Conservation (phyloP, 2,113 vertebrate species). For the Lepus americanus region DNA sequence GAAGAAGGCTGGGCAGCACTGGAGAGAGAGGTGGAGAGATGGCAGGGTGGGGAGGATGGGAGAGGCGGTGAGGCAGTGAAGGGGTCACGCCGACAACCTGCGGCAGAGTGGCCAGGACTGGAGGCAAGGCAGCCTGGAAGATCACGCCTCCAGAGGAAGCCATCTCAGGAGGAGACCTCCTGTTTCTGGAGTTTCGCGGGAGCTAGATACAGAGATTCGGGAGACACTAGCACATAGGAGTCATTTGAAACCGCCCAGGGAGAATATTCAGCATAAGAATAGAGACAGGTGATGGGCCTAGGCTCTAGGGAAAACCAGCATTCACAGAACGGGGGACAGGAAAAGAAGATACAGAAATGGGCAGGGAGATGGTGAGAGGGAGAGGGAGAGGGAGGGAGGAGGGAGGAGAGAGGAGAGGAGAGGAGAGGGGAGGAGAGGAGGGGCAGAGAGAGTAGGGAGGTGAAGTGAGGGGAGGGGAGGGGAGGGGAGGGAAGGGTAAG, state of each 20-base stretch:
- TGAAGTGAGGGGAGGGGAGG: too few relatives aligned
- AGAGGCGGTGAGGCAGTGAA: neutral
- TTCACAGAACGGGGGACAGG: neutral
- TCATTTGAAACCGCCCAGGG: neutral
- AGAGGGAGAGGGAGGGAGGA: neutral
- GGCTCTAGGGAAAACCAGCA: neutral
- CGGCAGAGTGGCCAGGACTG: neutral
- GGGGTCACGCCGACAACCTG: neutral
- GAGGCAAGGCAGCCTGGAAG: neutral
- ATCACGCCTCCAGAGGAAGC: neutral
- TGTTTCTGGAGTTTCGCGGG: neutral
- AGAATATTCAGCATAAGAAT: neutral
- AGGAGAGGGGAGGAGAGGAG: too few relatives aligned
- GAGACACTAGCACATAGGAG: neutral
- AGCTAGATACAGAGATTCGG: neutral
- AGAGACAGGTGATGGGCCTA: neutral
- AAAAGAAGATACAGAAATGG: neutral
- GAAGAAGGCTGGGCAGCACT: neutral
- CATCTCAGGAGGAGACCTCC: neutral
- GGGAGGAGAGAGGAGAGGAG: too few relatives aligned
- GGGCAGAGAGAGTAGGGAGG: too few relatives aligned
- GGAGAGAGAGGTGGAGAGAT: neutral
- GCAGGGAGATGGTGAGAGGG: neutral
- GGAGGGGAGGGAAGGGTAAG: neutral
- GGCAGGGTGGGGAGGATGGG: neutral